Base-by-base conservation (phyloP, 2,797 vertebrate species). In the Peromyscus aztecus region DNA sequence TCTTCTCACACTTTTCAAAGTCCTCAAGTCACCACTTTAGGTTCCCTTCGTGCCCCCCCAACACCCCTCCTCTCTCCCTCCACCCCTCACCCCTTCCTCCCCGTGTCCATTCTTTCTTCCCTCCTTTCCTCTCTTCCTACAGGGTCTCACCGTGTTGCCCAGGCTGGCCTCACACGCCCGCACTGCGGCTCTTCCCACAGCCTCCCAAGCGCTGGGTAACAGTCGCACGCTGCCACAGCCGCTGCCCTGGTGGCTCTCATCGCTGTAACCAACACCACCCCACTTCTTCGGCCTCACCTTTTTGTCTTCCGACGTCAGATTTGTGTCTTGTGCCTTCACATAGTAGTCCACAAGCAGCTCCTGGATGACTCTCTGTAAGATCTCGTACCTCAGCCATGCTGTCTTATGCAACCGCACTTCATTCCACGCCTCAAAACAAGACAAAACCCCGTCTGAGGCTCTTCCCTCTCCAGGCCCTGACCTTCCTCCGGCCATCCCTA, bases 311-410 rank as follows among this genome's bases (percentile, higher is more conserved):
- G 95, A 89, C 63, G 92, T 93, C 67, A 97, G 80, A 84, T 77
- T 59, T 55, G 94, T 91, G 52, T 98, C 98, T 76, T 99, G 98
- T 86, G 98, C 99, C 97, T 97, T 98, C 93, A 99, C 98, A 59
- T 96, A 98, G 96, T 99, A 98, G 10, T 99, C 99, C 95, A 99
- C 98, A 83, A 99, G 98, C 97, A 99, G 99, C 97, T 99, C 99
- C 82, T 98, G 98, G 95, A 99, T 98, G 14, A 98, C 94, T 71
- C 98, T 98, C 89, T 98, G 90, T 80, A 99, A 95, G 63, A 98
- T 97, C 97, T 99, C 99, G 0, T 98, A 98, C 73, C 98, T 98
- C 89, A 99, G 98, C 99, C 99, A 99, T 27, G 96, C 90, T 77
- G 98, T 97, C 91, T 98, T 99, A 96, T 99, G 98, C 63, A 97